These are phyloP conservation scores for Melanotaenia parkinsoni DNA, from an alignment of 2,797 vertebrate species.

Conservation along the genomic window DNA sequence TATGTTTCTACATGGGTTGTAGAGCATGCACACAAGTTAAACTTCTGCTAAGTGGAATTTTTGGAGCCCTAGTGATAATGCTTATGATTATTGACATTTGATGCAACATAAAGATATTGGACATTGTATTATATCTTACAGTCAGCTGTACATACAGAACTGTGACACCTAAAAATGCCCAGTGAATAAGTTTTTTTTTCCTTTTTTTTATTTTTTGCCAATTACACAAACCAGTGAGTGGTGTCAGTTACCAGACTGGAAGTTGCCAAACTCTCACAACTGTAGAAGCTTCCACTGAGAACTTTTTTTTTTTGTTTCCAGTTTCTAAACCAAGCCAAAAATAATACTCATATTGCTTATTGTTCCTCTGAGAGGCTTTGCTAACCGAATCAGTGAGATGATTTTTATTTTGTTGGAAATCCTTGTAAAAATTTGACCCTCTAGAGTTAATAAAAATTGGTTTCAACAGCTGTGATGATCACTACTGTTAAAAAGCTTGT, in stretches of 20 bases:
- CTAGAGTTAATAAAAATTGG: neutral
- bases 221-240: slow-evolving; percentile 46
- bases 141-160: slow-evolving; percentile 39
- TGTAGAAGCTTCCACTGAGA: slow-evolving; percentile 25
- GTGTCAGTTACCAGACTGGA: slow-evolving; percentile 40
- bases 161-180: slow-evolving; percentile 33
- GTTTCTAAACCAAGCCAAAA: neutral
- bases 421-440: neutral
- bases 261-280: slow-evolving; percentile 17
- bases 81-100: slow-evolving; percentile 27
- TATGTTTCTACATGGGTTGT: neutral
- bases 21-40: neutral
- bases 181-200: slow-evolving; percentile 10
- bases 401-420: neutral
- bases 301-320: slow-evolving; percentile 8
- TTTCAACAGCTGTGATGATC: neutral
- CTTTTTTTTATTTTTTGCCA: slow-evolving; percentile 59
- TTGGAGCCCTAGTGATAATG: neutral
- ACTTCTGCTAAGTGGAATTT: neutral
- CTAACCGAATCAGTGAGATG: neutral
- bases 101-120: slow-evolving; percentile 20
- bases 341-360: neutral
- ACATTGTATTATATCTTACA: slow-evolving; percentile 41
- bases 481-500: neutral
- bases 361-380: slow-evolving; percentile 3